phyloP scores from a whole-genome alignment of 2,888 invertebrate genomes.

The Melieria picta region DNA sequence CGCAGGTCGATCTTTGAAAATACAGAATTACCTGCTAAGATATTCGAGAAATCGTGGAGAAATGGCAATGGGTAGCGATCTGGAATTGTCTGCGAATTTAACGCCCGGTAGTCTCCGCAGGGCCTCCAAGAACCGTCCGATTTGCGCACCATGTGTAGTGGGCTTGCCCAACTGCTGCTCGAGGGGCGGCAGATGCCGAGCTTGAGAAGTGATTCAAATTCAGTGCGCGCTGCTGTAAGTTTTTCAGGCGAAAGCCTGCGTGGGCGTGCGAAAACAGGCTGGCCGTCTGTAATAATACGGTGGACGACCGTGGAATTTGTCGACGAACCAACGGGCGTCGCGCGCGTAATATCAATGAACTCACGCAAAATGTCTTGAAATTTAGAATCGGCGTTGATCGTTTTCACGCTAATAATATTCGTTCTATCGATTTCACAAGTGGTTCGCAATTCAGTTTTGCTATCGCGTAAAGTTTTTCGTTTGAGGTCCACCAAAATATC shows the following conservation, averaged over 20 bases:
- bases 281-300: neutral
- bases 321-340: conserved; percentile 11
- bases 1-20: conserved; percentile 33
- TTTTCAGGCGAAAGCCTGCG: conserved; percentile 49
- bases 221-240: conserved; percentile 14
- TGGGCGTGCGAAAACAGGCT: too few relatives aligned
- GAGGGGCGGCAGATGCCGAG: conserved; percentile 5
- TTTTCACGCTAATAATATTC: conserved; percentile 10
- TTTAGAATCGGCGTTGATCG: conserved; percentile 13
- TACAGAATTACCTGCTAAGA: conserved; percentile 19
- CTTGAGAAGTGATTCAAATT: neutral
- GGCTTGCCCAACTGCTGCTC: conserved; percentile 48
- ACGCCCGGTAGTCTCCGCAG: conserved; percentile 39
- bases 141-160: conserved; percentile 54
- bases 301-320: conserved; percentile 16
- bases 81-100: conserved; percentile 25
- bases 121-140: conserved; percentile 34
- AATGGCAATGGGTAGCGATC: conserved; percentile 22
- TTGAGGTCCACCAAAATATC: conserved; percentile 8
- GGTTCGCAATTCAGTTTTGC: neutral
- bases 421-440: conserved; percentile 20
- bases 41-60: conserved; percentile 16
- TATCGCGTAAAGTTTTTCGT: conserved; percentile 6
- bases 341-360: conserved; percentile 26
- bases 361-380: conserved; percentile 20